Evolutionary conservation across 1,140 invertebrate species (phyloP).

Genomic region (Sitodiplosis mosellana): DNA sequence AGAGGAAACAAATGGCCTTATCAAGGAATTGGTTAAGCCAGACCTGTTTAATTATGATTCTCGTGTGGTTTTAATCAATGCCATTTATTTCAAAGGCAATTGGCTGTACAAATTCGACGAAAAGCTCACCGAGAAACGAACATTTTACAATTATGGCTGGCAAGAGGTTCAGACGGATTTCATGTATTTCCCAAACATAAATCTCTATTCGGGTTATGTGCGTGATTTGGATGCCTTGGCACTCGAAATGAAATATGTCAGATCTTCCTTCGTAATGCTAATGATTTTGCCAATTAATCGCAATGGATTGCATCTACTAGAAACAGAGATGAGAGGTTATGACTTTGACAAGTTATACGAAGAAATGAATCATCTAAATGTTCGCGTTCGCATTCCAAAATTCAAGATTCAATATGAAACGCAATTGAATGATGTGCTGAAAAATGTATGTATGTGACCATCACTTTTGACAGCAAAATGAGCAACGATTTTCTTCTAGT

Average conservation of each 20-base stretch:
- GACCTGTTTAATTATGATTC: conserved; percentile 23
- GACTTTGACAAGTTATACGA: conserved; percentile 14
- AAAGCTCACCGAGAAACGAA: conserved; percentile 26
- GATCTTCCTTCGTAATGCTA: conserved; percentile 36
- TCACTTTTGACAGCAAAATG: not conserved
- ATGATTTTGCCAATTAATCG: conserved; percentile 41
- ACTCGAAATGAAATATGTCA: conserved; percentile 37
- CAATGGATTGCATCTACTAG: conserved; percentile 27
- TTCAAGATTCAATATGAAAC: conserved; percentile 35
- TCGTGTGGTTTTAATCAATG: conserved; percentile 39
- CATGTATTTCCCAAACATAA: conserved; percentile 33
- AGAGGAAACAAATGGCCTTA: conserved; percentile 38
- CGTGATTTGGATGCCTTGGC: conserved; percentile 28
- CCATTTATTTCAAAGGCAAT: conserved; percentile 50
- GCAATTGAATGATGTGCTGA: conserved; percentile 29
- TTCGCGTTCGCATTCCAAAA: conserved; percentile 35
- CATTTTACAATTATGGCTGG: conserved; percentile 30
- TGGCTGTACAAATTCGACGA: conserved; percentile 41
- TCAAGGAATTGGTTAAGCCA: conserved; percentile 35
- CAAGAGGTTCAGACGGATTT: conserved; percentile 30
- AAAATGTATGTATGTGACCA: conserved; percentile 22
- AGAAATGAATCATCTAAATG: conserved; percentile 11
- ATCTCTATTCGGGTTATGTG: conserved; percentile 29
- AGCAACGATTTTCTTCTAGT: too few species aligned
- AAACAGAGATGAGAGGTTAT: conserved; percentile 22